Evolutionary conservation across 1,140 invertebrate genomes (phyloP).

Genomic region (Chymomyza costata): DNA sequence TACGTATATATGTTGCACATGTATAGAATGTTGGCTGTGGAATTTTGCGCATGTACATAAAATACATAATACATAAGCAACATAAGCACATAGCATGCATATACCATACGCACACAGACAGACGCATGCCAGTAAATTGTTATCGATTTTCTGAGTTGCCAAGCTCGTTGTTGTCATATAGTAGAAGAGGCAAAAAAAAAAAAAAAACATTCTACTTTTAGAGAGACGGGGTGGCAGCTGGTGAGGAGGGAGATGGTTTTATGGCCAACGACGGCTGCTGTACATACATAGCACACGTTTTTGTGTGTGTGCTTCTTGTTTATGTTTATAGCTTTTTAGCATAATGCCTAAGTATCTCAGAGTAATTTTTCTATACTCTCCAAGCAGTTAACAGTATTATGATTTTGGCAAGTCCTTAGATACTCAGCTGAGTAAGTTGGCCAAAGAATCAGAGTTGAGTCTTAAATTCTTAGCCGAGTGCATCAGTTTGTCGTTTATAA

Average conservation of each 20-base stretch:
- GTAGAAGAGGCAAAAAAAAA: neutral
- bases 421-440: too few species aligned
- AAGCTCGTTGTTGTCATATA: too few species aligned
- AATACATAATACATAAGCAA: conserved; percentile 57
- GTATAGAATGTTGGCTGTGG: conserved; percentile 35
- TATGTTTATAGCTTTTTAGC: conserved; percentile 63
- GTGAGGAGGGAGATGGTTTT: conserved; percentile 1
- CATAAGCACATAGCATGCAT: conserved; percentile 12
- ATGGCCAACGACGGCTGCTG: too few species aligned
- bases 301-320: conserved; percentile 36
- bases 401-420: too few species aligned
- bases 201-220: too few species aligned
- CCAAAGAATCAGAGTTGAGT: too few species aligned
- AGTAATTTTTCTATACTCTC: too few species aligned
- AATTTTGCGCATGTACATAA: conserved; percentile 68
- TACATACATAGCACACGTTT: neutral
- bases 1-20: too few species aligned
- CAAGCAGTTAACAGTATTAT: too few species aligned
- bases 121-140: conserved; percentile 52
- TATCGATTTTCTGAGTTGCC: conserved; percentile 66
- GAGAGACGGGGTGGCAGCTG: neutral
- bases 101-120: conserved; percentile 18
- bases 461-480: too few species aligned
- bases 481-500: too few species aligned
- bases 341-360: conserved; percentile 22